phyloP scores from a whole-genome alignment of 2,888 invertebrate species.

The Noctua janthe region DNA sequence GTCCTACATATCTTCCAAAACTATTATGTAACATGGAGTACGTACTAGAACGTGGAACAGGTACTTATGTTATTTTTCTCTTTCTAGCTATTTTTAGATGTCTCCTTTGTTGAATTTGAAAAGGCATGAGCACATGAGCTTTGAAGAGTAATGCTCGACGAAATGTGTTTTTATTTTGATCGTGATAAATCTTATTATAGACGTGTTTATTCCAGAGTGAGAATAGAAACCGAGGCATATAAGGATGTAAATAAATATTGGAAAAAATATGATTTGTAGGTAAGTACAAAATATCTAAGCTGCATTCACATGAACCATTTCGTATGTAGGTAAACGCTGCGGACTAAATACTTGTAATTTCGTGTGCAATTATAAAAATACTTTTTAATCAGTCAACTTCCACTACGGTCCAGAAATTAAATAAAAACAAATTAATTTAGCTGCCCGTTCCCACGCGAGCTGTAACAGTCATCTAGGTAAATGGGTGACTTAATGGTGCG shows the following conservation, averaged over 20 bases:
- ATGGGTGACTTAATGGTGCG: constrained; percentile 59
- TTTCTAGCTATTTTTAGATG: constrained; percentile 55
- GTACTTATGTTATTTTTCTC: constrained; percentile 35
- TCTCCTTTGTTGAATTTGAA: constrained; percentile 39
- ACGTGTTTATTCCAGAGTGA: constrained; percentile 25
- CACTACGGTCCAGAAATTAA: constrained; percentile 52
- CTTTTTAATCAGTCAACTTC: constrained; percentile 40
- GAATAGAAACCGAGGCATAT: neutral
- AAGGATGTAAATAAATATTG: neutral
- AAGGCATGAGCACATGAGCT: constrained; percentile 32
- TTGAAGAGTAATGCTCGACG: constrained; percentile 30
- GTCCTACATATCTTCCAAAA: constrained; percentile 64
- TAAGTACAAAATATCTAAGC: neutral
- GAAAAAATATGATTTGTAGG: constrained; percentile 1
- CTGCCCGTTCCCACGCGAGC: constrained; percentile 56
- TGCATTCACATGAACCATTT: neutral
- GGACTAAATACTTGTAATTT: constrained; percentile 32
- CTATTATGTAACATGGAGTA: constrained; percentile 61
- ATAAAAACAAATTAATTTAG: constrained; percentile 50
- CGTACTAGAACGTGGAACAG: constrained; percentile 44
- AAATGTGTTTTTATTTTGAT: constrained; percentile 44
- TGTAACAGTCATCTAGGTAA: constrained; percentile 50
- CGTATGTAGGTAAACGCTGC: constrained; percentile 11
- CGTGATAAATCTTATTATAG: constrained; percentile 11
- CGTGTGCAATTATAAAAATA: constrained; percentile 57